Percentiles rank a stretch among this genome's conserved stretches.
These are phyloP conservation scores for Littorina saxatilis DNA, from an alignment of 1,140 invertebrate species.

Conservation along the genomic window DNA sequence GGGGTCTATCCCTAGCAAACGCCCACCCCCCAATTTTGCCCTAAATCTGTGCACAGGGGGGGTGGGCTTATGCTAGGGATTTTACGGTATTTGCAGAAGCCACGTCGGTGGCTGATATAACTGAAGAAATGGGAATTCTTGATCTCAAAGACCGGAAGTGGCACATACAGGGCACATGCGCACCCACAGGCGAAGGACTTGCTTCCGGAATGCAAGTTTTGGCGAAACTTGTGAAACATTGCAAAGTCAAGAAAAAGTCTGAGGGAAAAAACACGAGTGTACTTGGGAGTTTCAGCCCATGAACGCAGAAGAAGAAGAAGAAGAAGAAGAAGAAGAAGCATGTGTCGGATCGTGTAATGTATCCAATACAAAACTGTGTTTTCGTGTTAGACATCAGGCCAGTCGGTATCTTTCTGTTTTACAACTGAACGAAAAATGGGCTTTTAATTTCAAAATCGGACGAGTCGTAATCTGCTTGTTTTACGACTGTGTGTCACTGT, in stretches of 20 bases:
- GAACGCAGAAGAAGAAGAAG: no score
- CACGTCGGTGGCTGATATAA: neutral
- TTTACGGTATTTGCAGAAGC: no score
- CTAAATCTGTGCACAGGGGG: no score
- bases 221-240: conserved; percentile 60
- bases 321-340: no score
- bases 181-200: conserved; percentile 65
- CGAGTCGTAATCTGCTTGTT: neutral
- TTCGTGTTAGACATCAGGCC: neutral
- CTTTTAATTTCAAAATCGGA: neutral
- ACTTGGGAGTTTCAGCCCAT: no score
- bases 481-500: neutral
- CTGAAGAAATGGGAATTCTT: conserved; percentile 51
- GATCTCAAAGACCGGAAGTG: conserved; percentile 60
- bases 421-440: neutral
- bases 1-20: no score
- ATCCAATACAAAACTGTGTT: no score
- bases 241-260: no score
- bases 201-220: conserved; percentile 65
- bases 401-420: neutral
- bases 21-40: no score
- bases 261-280: no score
- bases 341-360: no score
- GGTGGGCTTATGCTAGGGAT: no score
- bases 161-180: conserved; percentile 65